Conservation (phyloP, 2,113 vertebrate species). For the Sceloporus undulatus region DNA sequence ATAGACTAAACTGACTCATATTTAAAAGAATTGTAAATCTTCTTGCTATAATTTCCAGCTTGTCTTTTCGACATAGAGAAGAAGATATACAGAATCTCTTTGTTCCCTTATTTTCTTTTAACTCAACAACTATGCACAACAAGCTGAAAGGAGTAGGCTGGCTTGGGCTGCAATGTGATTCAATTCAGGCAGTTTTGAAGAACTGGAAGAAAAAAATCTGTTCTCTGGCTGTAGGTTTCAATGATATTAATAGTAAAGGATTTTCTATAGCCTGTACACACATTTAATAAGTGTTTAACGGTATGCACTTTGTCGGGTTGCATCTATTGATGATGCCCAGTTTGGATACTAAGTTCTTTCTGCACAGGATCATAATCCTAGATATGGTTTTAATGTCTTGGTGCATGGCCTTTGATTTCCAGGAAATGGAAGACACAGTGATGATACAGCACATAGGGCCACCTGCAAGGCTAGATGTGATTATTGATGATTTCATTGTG, state of each 20-base stretch:
- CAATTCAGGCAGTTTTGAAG: conserved; percentile 2
- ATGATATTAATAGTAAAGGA: no score
- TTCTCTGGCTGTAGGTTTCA: background rate
- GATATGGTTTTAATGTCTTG: background rate
- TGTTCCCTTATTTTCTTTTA: background rate
- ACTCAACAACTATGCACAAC: background rate
- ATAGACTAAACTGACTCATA: background rate
- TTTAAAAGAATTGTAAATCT: conserved; percentile 9
- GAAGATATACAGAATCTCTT: conserved; percentile 5
- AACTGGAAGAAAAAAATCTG: background rate
- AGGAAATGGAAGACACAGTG: background rate
- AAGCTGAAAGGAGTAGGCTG: conserved; percentile 16
- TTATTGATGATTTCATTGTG: background rate
- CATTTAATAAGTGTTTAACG: background rate
- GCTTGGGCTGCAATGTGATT: background rate
- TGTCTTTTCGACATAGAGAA: conserved; percentile 7
- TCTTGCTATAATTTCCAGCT: background rate
- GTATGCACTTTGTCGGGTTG: no score
- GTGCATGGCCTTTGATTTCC: background rate
- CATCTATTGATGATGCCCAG: background rate
- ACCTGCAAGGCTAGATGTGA: background rate
- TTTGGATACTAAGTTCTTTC: no score
- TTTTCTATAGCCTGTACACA: background rate
- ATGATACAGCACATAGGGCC: background rate
- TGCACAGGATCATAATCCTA: no score